These are phyloP conservation scores for Gephyroberyx darwinii DNA, from an alignment of 2,797 vertebrate species.

Conservation along the genomic window DNA sequence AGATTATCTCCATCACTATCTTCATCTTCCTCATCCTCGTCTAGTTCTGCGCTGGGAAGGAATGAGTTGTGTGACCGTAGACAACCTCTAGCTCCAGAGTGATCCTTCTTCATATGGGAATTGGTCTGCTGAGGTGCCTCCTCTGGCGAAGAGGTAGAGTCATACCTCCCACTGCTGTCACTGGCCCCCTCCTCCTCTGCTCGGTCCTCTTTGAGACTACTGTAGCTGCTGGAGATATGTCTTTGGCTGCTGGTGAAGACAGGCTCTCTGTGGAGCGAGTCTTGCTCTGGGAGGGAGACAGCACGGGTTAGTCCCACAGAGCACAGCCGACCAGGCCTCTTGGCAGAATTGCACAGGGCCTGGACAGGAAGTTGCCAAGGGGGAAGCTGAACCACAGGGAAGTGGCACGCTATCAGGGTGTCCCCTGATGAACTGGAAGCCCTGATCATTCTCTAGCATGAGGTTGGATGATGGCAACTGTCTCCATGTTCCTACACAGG, in stretches of 20 bases:
- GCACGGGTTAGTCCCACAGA: constrained; percentile 82
- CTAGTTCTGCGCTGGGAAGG: constrained; percentile 80
- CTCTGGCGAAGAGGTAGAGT: constrained; percentile 72
- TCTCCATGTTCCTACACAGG: constrained; percentile 45
- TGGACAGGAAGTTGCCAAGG: constrained; percentile 88
- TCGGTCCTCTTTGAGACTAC: constrained; percentile 71
- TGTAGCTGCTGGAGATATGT: constrained; percentile 72
- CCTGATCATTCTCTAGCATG: constrained; percentile 86
- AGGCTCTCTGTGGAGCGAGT: constrained; percentile 83
- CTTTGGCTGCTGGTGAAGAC: constrained; percentile 76
- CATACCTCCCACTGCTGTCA: constrained; percentile 72
- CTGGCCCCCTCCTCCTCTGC: constrained; percentile 72
- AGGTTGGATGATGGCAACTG: constrained; percentile 9
- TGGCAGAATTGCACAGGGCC: constrained; percentile 79
- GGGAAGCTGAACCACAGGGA: constrained; percentile 86
- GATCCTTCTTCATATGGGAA: constrained; percentile 47
- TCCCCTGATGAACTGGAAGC: constrained; percentile 89
- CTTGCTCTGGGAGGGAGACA: constrained; percentile 84
- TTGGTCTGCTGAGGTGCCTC: constrained; percentile 40
- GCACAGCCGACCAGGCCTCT: constrained; percentile 84
- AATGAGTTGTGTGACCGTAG: constrained; percentile 87
- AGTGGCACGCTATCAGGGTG: constrained; percentile 91
- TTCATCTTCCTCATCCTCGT: constrained; percentile 86
- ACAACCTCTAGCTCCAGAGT: constrained; percentile 22
- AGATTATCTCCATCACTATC: constrained; percentile 78